Evolutionary conservation across 2,113 vertebrate species (phyloP), one percentile per base, ranked within the genome.

Genomic region (Silurus meridionalis): DNA sequence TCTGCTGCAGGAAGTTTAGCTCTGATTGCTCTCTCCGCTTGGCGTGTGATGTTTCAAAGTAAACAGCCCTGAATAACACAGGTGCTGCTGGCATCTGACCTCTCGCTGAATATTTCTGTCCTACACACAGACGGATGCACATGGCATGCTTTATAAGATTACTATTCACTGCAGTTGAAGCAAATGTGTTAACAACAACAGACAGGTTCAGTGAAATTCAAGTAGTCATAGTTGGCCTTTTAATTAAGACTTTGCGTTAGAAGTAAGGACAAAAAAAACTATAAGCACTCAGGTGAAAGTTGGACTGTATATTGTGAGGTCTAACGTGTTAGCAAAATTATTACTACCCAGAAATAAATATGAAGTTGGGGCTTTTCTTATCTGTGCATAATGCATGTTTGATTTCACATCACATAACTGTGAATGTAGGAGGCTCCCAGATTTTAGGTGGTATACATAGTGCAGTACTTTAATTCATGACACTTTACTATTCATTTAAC

Each of bases 1-100:
- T 75, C 85, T 89, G 90, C 81, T 88, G 85, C 89, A 91, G 87
- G 90, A 91, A 91, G 88, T 84, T 92, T 89, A 90, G 86, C 89
- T 86, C 52, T 66, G 82, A 88, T 88, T 83, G 74, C 90, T 88
- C 86, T 74, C 88, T 90, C 88, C 89, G 82, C 83, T 85, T 83
- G 61, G 53, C 5, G 87, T 86, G 88, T 85, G 87, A 83, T 58
- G 83, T 82, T 81, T 82, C 23, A 52, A 37, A 60, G 85, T 84
- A 85, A 84, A 79, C 66, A 83, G 87, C 72, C 28, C 63, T 79
- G 83, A 69, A 67, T 64, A 66, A 57, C 21, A 57, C 64, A 53
- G 37, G 37, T 86, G 37, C 50, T 81, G n/a, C 85, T 53, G 57
- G 25, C 23, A 46, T 53, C 79, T 82, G 67, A 86, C 60, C 83